Evolutionary conservation across 2,113 vertebrate genomes (phyloP).

Genomic region (Spea bombifrons): DNA sequence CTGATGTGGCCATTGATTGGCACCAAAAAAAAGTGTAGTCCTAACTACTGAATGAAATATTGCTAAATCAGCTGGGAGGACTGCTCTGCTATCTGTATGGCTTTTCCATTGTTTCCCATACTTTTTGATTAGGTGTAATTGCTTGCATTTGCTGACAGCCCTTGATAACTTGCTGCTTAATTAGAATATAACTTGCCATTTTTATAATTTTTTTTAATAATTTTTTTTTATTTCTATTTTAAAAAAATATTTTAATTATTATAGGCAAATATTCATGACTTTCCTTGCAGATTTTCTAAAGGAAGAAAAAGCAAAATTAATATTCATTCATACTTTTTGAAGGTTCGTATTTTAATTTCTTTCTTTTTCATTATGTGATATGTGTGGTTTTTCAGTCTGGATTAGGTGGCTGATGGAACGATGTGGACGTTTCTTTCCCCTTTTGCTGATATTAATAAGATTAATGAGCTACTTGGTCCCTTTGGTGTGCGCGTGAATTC

Average conservation of each 20-base stretch:
- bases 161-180: conserved; percentile 52
- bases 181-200: conserved; percentile 65
- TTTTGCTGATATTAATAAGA: too few species aligned
- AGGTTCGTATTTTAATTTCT: conserved; percentile 31
- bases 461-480: too few species aligned
- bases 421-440: too few species aligned
- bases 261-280: conserved; percentile 54
- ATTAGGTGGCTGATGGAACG: too few species aligned
- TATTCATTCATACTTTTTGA: conserved; percentile 51
- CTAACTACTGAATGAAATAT: too few species aligned
- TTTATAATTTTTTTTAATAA: conserved; percentile 63
- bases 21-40: too few species aligned
- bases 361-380: too few species aligned
- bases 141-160: conserved; percentile 28
- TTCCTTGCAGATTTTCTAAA: conserved; percentile 54
- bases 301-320: conserved; percentile 47
- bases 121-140: not conserved
- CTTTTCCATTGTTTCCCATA: not conserved
- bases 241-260: conserved; percentile 53
- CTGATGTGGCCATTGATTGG: too few species aligned
- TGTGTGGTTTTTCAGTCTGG: too few species aligned
- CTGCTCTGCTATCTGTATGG: too few species aligned
- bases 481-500: too few species aligned
- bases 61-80: too few species aligned
- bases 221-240: conserved; percentile 60